phyloP scores from a whole-genome alignment of 2,113 vertebrate species.

The Saccopteryx leptura region DNA sequence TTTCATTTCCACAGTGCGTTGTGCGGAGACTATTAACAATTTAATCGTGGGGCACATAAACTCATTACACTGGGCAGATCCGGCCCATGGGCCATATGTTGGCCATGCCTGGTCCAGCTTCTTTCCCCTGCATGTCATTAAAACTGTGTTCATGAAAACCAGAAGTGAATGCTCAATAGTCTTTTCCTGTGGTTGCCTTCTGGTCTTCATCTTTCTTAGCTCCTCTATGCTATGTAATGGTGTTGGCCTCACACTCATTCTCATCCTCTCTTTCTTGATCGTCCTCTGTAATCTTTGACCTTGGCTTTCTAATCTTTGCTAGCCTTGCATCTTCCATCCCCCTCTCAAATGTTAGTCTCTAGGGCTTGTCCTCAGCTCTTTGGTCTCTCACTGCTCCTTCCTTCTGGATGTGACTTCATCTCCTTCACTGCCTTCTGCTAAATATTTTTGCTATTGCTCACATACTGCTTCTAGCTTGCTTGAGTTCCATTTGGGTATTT shows the following conservation, averaged over 20 bases:
- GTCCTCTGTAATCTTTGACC: neutral
- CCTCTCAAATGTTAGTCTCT: neutral
- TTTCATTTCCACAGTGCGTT: no score
- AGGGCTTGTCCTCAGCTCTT: neutral
- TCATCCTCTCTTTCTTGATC: neutral
- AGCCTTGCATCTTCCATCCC: neutral
- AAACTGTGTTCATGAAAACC: neutral
- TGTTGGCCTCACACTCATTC: neutral
- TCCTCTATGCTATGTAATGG: neutral
- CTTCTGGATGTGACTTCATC: neutral
- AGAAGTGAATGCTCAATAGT: neutral
- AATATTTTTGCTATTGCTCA: neutral
- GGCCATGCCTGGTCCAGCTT: neutral
- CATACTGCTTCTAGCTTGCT: neutral
- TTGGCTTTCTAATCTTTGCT: neutral
- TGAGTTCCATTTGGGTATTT: neutral
- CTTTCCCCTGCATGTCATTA: neutral
- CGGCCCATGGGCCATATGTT: no score
- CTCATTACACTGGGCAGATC: no score
- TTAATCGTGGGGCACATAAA: no score
- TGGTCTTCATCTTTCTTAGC: neutral
- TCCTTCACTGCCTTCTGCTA: neutral
- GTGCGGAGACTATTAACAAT: no score
- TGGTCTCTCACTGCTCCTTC: neutral
- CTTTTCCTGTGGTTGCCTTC: neutral